Base-by-base conservation (phyloP, 2,888 invertebrate species). In the Automeris io region DNA sequence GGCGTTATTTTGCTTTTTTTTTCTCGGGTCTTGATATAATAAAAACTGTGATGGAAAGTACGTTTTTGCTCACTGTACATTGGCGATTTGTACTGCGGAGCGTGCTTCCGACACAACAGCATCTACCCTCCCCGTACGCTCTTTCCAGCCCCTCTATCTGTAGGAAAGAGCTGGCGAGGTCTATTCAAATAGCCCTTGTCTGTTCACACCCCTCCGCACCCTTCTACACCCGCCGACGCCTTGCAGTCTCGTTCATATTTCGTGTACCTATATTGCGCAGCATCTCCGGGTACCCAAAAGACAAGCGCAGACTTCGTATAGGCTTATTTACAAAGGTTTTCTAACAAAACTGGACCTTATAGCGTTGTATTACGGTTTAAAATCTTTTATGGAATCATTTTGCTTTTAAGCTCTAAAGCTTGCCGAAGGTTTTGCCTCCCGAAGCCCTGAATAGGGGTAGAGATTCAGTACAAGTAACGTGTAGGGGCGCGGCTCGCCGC, bases 191-290 rank as follows among this genome's bases (percentile, higher is more conserved):
- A 81, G 75, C 63, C 70, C 82, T 68, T 75, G 69, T 77, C 82
- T 82, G 75, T 77, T 82, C 85, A 63, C 82, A 80, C 80, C 78
- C 77, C 77, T 71, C 74, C 70, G 64, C 72, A 67, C 80, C 78
- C 77, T 76, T 71, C 74, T 70, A 64, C 72, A 67, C 72, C 76
- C 73, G 75, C 74, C 76, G 78, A 85, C 86, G 83, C 85, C 87
- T 81, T 73, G 87, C 86, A 81, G 86, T 86, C 88, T 87, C 86
- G 85, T 85, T 81, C 80, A 87, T 82, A 85, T 86, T 87, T 82
- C 80, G 85, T 80, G 81, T 76, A 86, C 81, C 85, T 82, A 85
- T 85, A 83, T 82, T 85, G 86, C 88, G 88, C 88, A 88, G 88
- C 88, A 87, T 88, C 88, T 87, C 87, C 81, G 85, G 85, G 82